Evolutionary conservation across 2,797 vertebrate genomes (phyloP).

Genomic region (Tragelaphus eurycerus): DNA sequence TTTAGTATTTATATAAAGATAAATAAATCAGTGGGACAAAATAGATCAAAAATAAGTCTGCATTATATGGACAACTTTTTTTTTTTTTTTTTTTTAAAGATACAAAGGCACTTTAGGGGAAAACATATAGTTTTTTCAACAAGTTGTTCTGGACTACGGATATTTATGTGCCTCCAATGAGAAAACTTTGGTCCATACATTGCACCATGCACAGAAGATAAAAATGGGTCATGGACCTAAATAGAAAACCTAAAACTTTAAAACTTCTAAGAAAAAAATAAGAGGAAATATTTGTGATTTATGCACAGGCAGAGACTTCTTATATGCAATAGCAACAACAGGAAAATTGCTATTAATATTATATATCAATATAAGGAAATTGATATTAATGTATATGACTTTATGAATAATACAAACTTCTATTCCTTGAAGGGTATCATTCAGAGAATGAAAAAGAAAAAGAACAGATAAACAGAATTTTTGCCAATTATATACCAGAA

Average conservation of each 20-base stretch:
- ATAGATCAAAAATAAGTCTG: neutral
- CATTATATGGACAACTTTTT: neutral
- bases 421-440: neutral
- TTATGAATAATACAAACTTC: neutral
- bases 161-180: neutral
- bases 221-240: neutral
- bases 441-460: neutral
- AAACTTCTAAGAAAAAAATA: neutral
- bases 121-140: neutral
- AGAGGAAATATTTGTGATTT: neutral
- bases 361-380: neutral
- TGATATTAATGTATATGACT: neutral
- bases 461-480: neutral
- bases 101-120: neutral
- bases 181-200: neutral
- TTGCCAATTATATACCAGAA: neutral
- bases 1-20: neutral
- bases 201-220: neutral
- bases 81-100: neutral
- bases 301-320: neutral
- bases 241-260: neutral
- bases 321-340: neutral
- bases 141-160: neutral
- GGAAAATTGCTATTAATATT: neutral
- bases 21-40: neutral